Evolutionary conservation across 1,140 invertebrate species (phyloP), one percentile per base, ranked within the genome.

Genomic region (Orchesella cincta): DNA sequence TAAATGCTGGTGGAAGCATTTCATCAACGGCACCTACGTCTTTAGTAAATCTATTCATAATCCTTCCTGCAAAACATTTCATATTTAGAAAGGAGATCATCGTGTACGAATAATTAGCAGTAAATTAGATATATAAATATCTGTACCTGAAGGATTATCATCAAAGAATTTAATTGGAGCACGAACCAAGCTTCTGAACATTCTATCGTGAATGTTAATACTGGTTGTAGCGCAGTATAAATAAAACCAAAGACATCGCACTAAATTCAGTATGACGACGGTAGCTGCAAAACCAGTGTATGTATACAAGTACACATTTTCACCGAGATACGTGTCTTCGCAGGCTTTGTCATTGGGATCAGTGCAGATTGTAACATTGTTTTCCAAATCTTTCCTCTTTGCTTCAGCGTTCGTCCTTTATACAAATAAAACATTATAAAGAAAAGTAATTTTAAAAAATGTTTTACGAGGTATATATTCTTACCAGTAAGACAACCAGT

Each of bases 11-110:
- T 20, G 73, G 73, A 2, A 74, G 71, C 71, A 73, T 36, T 23
- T 73, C 71, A 46, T 73, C 71, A 80, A 96, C 90, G 0, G 91
- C 89, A 0, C 93, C 92, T 84, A 93, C 89, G 78, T 93, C 92
- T 85, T 92, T 93, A 1, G 91, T 91, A n/a, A 57, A n/a, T 23
- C 26, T 12, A 23, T 18, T 26, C 8, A 57, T 23, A 26, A 23
- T 23, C n/a, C n/a, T 26, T n/a, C 54, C 54, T 5, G 12, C 54
- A 57, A 57, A 57, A 57, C 54, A 16, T 26, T 57, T n/a, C n/a
- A n/a, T n/a, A n/a, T n/a, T n/a, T n/a, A n/a, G n/a, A n/a, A n/a
- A n/a, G n/a, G n/a, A n/a, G n/a, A n/a, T n/a, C n/a, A n/a, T n/a
- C n/a, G n/a, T n/a, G n/a, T n/a, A n/a, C n/a, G n/a, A n/a, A n/a